Percentiles rank a stretch among this genome's conserved stretches.
phyloP scores from a whole-genome alignment of 2,888 invertebrate genomes.

The Tubulanus polymorphus region DNA sequence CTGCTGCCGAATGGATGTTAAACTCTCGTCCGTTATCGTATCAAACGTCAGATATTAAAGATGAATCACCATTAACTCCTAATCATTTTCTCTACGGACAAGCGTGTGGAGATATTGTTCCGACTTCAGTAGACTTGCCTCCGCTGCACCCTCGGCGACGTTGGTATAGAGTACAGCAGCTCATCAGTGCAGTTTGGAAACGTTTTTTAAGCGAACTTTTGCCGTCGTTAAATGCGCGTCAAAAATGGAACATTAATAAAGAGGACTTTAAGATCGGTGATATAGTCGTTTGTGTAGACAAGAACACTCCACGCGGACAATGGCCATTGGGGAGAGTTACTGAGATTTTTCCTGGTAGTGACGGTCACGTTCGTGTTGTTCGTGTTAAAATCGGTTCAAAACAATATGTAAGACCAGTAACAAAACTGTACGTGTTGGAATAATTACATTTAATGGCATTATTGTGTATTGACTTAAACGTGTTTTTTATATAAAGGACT shows the following conservation, averaged over 20 bases:
- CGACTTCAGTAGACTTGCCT: background rate
- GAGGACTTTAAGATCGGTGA: conserved; percentile 16
- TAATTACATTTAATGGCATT: no score
- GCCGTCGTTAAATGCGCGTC: no score
- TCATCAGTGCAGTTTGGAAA: conserved; percentile 18
- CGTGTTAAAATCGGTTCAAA: no score
- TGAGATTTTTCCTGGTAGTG: conserved; percentile 11
- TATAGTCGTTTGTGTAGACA: conserved; percentile 16
- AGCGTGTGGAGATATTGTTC: background rate
- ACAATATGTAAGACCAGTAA: no score
- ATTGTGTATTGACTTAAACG: no score
- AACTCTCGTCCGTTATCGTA: conserved; percentile 17
- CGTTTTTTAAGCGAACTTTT: no score
- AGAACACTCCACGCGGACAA: conserved; percentile 12
- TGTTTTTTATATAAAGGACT: no score
- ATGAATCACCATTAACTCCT: conserved; percentile 3
- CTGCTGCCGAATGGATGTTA: conserved; percentile 17
- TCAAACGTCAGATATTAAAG: conserved; percentile 4
- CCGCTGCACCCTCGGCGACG: conserved; percentile 8
- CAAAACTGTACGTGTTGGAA: no score
- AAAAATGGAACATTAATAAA: conserved; percentile 10
- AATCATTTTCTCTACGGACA: conserved; percentile 1
- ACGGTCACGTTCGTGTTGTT: no score
- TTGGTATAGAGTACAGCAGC: conserved; percentile 20
- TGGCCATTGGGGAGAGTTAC: conserved; percentile 18